Conservation (phyloP, 2,888 invertebrate species). For the Embidobia sp. region DNA sequence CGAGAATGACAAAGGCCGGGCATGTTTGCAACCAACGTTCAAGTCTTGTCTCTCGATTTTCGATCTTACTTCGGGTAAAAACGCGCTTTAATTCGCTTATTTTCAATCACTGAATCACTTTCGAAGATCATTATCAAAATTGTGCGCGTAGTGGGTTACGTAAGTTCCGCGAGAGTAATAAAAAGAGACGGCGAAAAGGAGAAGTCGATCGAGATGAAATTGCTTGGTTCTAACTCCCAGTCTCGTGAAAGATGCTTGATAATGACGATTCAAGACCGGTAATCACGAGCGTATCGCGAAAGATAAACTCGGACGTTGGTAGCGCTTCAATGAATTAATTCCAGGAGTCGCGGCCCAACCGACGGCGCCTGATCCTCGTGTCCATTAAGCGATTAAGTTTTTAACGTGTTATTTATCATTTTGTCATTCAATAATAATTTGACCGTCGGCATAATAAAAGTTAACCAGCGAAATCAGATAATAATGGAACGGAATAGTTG, state of each 20-base stretch:
- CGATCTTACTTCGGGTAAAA: not conserved
- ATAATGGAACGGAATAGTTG: too few species aligned
- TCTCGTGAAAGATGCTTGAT: conserved; percentile 46
- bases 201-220: conserved; percentile 28
- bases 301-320: conserved; percentile 27
- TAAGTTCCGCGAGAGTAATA: not conserved
- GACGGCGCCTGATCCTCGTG: too few species aligned
- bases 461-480: too few species aligned
- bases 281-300: conserved; percentile 23
- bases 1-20: conserved; percentile 16
- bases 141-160: too few species aligned
- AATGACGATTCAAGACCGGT: conserved; percentile 48
- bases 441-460: not conserved
- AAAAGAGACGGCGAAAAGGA: not conserved
- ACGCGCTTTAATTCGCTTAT: conserved; percentile 11
- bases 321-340: conserved; percentile 44
- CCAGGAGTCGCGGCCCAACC: conserved; percentile 23
- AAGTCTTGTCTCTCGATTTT: not conserved
- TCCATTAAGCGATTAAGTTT: conserved; percentile 32
- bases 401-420: conserved; percentile 14
- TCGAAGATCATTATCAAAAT: conserved; percentile 37
- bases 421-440: conserved; percentile 16
- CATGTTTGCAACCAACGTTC: not conserved
- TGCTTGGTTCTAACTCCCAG: conserved; percentile 35
- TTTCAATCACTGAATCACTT: conserved; percentile 33